Evolutionary conservation across 1,140 invertebrate genomes (phyloP), one percentile per base, ranked within the genome.

Genomic region (Pygmarrhopalites habei): DNA sequence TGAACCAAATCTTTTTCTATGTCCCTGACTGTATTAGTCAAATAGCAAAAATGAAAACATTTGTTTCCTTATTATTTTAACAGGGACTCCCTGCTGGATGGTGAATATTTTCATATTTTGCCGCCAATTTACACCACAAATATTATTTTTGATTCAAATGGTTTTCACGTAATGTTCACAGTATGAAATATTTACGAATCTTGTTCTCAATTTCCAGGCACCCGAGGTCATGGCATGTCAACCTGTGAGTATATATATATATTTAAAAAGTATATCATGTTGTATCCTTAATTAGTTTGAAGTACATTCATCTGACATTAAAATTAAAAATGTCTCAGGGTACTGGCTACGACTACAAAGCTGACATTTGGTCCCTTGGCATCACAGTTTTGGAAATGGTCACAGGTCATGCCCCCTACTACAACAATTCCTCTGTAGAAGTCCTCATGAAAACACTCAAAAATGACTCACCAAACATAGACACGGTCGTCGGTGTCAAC

Each of bases 181-280:
- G n/a, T n/a, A n/a, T n/a, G n/a, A n/a, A n/a, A n/a, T n/a, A n/a
- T n/a, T n/a, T n/a, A n/a, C n/a, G n/a, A 1, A 23, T 29, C 2
- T 32, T 19, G 23, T 23, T 28, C 46, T 29, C 21, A 32, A 4
- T 14, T 58, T 35, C 15, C n/a, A 25, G 39, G 95, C 95, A n/a
- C 95, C 95, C 14, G 96, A 99, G 81, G 94, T 98, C 64, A 98
- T 98, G 94, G 83, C n/a, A n/a, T n/a, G n/a, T n/a, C 93, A 98
- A 80, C 93, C 96, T 82, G 88, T 87, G 74, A 79, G 43, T 47
- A 29, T 46, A 49, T 51, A 21, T 21, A 12, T n/a, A n/a, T n/a
- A n/a, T n/a, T n/a, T n/a, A n/a, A n/a, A n/a, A n/a, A n/a, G n/a
- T n/a, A n/a, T n/a, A n/a, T n/a, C n/a, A n/a, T n/a, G n/a, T n/a